Evolutionary conservation across 2,113 vertebrate genomes (phyloP).

Genomic region (Petrocephalus zakoni): DNA sequence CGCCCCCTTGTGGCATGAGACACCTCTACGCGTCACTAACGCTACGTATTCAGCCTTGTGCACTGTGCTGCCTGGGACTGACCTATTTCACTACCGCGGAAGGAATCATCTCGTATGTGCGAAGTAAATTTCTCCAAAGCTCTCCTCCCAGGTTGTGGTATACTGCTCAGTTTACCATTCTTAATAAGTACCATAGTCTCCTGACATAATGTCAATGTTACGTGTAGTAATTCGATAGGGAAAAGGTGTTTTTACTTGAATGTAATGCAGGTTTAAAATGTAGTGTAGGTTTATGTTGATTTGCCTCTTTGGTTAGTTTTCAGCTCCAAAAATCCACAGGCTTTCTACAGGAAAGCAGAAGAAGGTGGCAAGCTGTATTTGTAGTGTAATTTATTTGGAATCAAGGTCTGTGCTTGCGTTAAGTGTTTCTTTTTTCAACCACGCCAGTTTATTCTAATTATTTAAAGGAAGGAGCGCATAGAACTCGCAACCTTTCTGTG

Average conservation of each 20-base stretch:
- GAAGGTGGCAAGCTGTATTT: background rate
- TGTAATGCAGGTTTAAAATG: background rate
- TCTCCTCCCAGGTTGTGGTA: background rate
- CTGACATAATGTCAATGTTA: background rate
- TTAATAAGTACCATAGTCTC: background rate
- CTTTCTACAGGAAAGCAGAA: background rate
- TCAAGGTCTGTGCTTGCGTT: background rate
- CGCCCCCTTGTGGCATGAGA: background rate
- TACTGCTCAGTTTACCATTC: background rate
- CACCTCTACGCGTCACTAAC: background rate
- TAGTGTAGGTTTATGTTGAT: background rate
- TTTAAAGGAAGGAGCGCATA: too few relatives aligned
- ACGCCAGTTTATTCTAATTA: too few relatives aligned
- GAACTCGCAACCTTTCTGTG: background rate
- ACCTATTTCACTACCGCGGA: background rate
- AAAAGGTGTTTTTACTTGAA: background rate
- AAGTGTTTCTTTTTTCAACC: background rate
- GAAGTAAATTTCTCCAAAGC: background rate
- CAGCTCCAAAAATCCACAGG: background rate
- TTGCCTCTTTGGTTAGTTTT: background rate
- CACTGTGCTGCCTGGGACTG: too few relatives aligned
- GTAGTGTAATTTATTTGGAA: background rate
- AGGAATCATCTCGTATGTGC: background rate
- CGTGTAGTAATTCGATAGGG: background rate
- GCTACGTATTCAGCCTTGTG: too few relatives aligned